Conservation (phyloP, 2,888 invertebrate genomes). For the Pseudococcus jackbeardsleyi region DNA sequence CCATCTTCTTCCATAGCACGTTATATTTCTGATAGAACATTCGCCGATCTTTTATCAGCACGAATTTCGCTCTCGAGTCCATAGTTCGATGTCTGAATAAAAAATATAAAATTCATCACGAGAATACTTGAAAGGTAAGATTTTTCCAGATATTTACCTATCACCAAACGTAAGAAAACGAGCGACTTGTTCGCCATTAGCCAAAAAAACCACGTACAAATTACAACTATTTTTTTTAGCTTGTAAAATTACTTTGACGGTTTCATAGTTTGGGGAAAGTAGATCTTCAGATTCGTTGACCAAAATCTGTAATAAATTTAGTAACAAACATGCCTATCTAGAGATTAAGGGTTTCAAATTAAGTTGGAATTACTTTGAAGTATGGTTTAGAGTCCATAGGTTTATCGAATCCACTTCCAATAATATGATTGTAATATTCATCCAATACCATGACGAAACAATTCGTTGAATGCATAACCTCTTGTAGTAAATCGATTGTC, state of each 20-base stretch:
- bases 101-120: neutral
- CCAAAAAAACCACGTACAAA: conserved; percentile 78
- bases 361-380: conserved; percentile 72
- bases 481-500: conserved; percentile 54
- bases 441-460: conserved; percentile 75
- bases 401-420: conserved; percentile 72
- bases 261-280: conserved; percentile 75
- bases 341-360: neutral
- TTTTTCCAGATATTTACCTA: conserved; percentile 71
- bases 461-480: conserved; percentile 69
- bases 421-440: conserved; percentile 73
- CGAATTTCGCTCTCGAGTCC: conserved; percentile 79
- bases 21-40: conserved; percentile 77
- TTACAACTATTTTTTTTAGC: conserved; percentile 78
- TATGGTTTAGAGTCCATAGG: conserved; percentile 72
- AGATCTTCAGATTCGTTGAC: conserved; percentile 78
- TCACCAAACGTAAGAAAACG: conserved; percentile 80
- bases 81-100: conserved; percentile 76
- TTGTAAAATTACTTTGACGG: conserved; percentile 74
- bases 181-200: conserved; percentile 80
- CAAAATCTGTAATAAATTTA: conserved; percentile 71
- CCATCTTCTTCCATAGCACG: conserved; percentile 83
- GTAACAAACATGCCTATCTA: neutral
- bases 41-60: conserved; percentile 79
- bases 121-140: too few relatives aligned